Evolutionary conservation across 2,888 invertebrate species (phyloP), one percentile per base, ranked within the genome.

Genomic region (Bombylius major): DNA sequence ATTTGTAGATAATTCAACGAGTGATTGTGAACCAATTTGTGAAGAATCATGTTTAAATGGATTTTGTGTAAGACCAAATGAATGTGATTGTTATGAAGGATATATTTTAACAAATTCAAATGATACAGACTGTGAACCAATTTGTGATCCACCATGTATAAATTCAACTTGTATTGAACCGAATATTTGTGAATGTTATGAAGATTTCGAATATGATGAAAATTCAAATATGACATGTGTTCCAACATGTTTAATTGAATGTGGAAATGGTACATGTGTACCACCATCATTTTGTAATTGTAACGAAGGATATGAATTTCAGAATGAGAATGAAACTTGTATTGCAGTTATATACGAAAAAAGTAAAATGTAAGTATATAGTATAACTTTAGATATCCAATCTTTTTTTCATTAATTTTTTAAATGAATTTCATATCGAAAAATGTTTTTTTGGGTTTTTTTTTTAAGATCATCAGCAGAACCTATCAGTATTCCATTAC

Each of bases 221-320:
- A 42, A 5, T 42, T 49, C 36, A 14, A 45, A n/a, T n/a, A 34
- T 56, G 45, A 55, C 55, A 6, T 67, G 67, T 52, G 57, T 60
- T 14, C 64, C 66, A 9, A 57, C 54, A 13, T 67, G 62, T 45
- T 64, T 66, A 5, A 63, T 42, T 42, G 39, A 66, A 0, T 76
- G 76, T 55, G 52, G 66, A 0, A 73, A 78, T 59, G 69, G 70
- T 6, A 54, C 59, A 2, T 74, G 74, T 56, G 50, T 60, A 5
- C 66, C 59, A 1, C 67, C 66, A 1, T 55, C 66, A 36, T 53
- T 49, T 13, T 73, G 72, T 55, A 46, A 63, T 14, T 45, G 45
- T 8, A 11, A 11, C 12, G 7, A 45, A 45, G 80, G 80, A 60
- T 63, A 72, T 14, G 76, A 66, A 0, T 82, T 82, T 58, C 1